phyloP scores from a whole-genome alignment of 2,797 vertebrate genomes.

The Anguilla megastoma region DNA sequence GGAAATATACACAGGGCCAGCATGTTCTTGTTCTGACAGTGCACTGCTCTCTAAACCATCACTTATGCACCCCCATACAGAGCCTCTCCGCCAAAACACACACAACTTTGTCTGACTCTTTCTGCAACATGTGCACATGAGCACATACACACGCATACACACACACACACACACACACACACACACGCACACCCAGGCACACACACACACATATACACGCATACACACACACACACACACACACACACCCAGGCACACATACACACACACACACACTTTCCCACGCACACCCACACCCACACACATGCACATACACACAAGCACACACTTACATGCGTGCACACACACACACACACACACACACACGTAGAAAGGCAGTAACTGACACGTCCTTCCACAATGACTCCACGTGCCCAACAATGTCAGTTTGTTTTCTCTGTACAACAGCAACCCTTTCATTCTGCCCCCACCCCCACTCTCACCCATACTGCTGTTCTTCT shows the following conservation, averaged over 20 bases:
- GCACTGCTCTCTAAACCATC: not conserved
- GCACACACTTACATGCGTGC: not conserved
- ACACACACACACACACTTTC: not conserved
- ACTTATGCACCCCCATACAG: not conserved
- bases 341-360: not conserved
- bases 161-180: not conserved
- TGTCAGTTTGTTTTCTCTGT: conserved; percentile 27
- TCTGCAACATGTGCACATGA: not conserved
- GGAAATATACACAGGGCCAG: not conserved
- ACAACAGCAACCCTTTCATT: conserved; percentile 23
- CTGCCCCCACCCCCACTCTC: not conserved
- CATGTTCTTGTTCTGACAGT: not conserved
- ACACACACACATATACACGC: not conserved
- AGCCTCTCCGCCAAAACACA: not conserved
- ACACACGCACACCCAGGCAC: not conserved
- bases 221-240: not conserved
- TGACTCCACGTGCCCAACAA: conserved; percentile 16
- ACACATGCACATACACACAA: not conserved
- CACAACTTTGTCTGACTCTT: not conserved
- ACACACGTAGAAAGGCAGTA: not conserved
- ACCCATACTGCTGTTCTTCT: not conserved
- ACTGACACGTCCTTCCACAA: conserved; percentile 27
- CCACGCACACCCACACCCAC: not conserved
- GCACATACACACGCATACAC: not conserved
- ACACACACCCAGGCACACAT: not conserved